Base-by-base conservation (phyloP, 2,888 invertebrate species). In the Steinernema scapterisci region DNA sequence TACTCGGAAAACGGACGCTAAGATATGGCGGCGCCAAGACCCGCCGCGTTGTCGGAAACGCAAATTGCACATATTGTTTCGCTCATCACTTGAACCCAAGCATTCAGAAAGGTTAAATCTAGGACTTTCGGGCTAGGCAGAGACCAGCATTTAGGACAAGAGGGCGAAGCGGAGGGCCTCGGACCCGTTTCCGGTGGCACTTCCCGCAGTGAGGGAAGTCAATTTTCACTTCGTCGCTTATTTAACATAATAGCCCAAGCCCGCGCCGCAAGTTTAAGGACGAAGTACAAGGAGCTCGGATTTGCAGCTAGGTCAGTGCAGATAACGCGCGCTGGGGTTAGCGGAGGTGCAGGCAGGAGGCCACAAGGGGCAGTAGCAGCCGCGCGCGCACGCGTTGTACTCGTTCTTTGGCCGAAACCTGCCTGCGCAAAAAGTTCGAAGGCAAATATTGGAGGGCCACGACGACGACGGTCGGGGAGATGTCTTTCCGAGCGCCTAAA, bases 351-450 rank as follows among this genome's bases (percentile, higher is more conserved):
- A 38, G 38, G n/a, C n/a, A n/a, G n/a, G n/a, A n/a, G n/a, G 38
- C 38, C 38, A 38, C 38, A 6, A 38, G 38, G 38, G 38, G 38
- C 38, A 38, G 38, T 3, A 9, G 38, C 38, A 9, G 38, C 38
- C 38, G 38, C 38, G 38, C 38, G 38, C 38, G n/a, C n/a, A n/a
- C n/a, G n/a, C n/a, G n/a, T n/a, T n/a, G n/a, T n/a, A 38, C 38
- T 38, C 23, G 52, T 52, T 52, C 52, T 52, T 52, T 52, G 52
- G 52, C 23, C 52, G 52, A 23, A 52, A 52, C 52, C 21, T 52
- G 52, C 21, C 21, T 21, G 21, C 23, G 21, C 19, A 52, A 52
- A 52, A 52, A 52, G 52, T 5, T 48, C 48, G 11, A 52, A 23
- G 52, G 23, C 52, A 52, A 52, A 52, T 23, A 52, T 2, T 21